Base-by-base conservation (phyloP, 2,888 invertebrate genomes). In the Lysandra coridon region DNA sequence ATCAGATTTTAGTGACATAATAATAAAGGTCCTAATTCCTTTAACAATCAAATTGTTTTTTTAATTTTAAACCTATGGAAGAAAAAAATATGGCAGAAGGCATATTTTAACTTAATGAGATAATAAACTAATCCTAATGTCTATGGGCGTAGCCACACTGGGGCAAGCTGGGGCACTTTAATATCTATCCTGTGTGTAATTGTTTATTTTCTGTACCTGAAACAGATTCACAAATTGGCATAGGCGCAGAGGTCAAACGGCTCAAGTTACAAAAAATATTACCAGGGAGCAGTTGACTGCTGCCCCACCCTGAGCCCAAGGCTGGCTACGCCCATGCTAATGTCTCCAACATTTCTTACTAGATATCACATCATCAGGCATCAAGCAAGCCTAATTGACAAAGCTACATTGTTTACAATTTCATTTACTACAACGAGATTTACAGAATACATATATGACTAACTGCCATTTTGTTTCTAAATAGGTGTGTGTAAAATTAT, bases 81-180 rank as follows among this genome's bases (percentile, higher is more conserved):
- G 40, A 79, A 79, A 33, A 79, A 79, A 79, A 60, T 37, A 60
- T 44, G 74, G 73, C 73, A 74, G 60, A 79, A 79, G 44, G 60
- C 40, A 75, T 75, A 73, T 82, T 84, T 83, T 83, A 37, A 83
- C 84, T 85, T 85, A 85, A 83, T 87, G 86, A 87, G 87, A 86
- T 87, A 86, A 69, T 86, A 82, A 83, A 78, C 85, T 85, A 86
- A 83, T 83, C 83, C 84, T 86, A 85, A 84, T 83, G 84, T 83
- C 81, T 84, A 23, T 23, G 23, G 23, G 23, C 23, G 23, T 23
- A 23, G 23, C 23, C 23, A 23, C 23, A 23, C 23, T 23, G 23
- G 23, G 23, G 23, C 23, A 23, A 23, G 23, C 23, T 23, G 23
- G 23, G 23, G 23, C 23, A 23, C 23, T 23, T 23, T 23, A 23